These are phyloP conservation scores for Eulacestoma nigropectus DNA, from an alignment of 2,113 vertebrate genomes.

Conservation along the genomic window DNA sequence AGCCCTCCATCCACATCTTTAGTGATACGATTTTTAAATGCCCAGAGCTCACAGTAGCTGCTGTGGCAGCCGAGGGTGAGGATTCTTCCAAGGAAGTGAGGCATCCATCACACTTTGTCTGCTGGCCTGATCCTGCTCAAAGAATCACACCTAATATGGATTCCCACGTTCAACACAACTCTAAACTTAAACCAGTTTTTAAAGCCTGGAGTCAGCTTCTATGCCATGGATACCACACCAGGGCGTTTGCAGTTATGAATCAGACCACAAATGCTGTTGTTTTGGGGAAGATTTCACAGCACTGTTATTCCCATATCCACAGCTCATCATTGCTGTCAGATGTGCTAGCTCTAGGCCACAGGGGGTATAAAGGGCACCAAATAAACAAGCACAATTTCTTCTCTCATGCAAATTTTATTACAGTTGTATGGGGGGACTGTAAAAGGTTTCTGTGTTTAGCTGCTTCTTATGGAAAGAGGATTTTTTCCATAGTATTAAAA, in stretches of 20 bases:
- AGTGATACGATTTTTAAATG: neutral
- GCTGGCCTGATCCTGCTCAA: neutral
- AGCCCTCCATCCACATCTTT: neutral
- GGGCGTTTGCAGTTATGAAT: neutral
- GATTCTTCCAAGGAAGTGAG: neutral
- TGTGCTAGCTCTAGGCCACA: neutral
- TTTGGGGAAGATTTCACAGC: neutral
- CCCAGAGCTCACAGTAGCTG: neutral
- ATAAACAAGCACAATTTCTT: slow-evolving; percentile 25
- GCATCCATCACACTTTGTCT: neutral
- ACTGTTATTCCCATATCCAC: neutral
- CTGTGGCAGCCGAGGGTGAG: neutral
- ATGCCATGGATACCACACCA: neutral
- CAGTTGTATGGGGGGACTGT: neutral
- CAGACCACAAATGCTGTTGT: neutral
- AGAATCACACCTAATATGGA: neutral
- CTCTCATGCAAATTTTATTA: slow-evolving; percentile 38
- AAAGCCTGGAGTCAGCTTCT: neutral
- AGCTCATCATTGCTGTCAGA: slow-evolving; percentile 18
- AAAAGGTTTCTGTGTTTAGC: slow-evolving; percentile 1
- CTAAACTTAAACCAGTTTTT: neutral
- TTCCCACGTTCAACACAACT: neutral
- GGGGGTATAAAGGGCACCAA: slow-evolving; percentile 9
- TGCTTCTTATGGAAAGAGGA: neutral
- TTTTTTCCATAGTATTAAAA: slow-evolving; percentile 19